Base-by-base conservation (phyloP, 2,888 invertebrate species). In the Drosophila eohydei region DNA sequence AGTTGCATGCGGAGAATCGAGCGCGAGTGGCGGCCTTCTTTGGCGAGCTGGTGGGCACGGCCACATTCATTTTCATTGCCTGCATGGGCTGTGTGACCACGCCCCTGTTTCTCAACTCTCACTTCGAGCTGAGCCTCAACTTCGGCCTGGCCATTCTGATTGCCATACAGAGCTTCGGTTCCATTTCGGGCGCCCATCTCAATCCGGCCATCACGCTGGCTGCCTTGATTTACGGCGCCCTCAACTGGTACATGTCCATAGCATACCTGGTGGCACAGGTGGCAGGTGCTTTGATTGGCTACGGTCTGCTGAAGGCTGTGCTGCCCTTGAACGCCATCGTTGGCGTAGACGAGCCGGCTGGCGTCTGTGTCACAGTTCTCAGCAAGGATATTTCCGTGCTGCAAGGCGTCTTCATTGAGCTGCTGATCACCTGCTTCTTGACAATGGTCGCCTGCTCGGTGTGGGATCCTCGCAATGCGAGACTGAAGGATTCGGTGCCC, bases 181-280 rank as follows among this genome's bases (percentile, higher is more conserved):
- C 96, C 84, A 94, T 97, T 67, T 96, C 96, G 50, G 96, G 96
- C 30, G 96, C 96, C 0, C 96, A 96, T 86, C 93, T 97, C 88
- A 97, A 97, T 91, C 97, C 97, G 0, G 94, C 95, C 1, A 95
- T 97, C 12, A 96, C 96, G 0, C 88, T 96, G 8, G 95, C 95
- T 0, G 94, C 96, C 0, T 92, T 95, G 1, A 70, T 92, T 9
- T 92, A 91, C 59, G 91, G 92, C 34, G 63, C 77, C 0, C 67
- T 92, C 1, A 75, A 78, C 1, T 80, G 88, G 64, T 57, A 65
- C 8, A 93, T 95, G 50, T 95, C 94, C 2, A 89, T 94, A 0
- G 91, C 94, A 4, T 97, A 96, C 84, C 76, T 95, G 0, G 78
- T 95, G 4, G 95, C 94, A 4, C 96, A 97, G 91, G 93, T 95